Conservation (phyloP, 2,113 vertebrate genomes). For the Formicarius rufipectus region DNA sequence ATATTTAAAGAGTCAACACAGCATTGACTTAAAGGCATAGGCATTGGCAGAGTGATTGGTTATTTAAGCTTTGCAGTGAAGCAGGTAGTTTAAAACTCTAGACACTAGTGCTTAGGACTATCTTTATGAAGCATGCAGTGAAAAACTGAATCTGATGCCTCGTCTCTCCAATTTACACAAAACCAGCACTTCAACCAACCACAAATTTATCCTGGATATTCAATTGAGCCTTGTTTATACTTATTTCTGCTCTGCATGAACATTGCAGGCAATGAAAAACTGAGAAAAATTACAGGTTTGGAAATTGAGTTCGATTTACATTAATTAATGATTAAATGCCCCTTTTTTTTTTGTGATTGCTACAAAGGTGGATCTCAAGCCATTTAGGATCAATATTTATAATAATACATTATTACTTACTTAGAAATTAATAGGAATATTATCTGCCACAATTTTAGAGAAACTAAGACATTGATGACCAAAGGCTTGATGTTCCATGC, state of each 20-base stretch:
- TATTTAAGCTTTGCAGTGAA: conserved; percentile 50
- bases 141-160: neutral
- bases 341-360: neutral
- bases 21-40: conserved; percentile 27
- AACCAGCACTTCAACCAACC: neutral
- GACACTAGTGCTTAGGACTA: neutral
- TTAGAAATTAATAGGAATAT: neutral
- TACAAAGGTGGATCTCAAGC: neutral
- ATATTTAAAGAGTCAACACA: conserved; percentile 65
- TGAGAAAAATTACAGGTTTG: neutral
- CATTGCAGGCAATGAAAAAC: neutral
- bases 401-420: neutral
- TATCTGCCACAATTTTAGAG: neutral
- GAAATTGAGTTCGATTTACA: neutral
- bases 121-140: neutral
- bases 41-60: conserved; percentile 34
- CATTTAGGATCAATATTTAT: neutral
- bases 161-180: neutral
- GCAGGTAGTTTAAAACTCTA: conserved; percentile 28
- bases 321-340: neutral
- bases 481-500: neutral
- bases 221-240: neutral
- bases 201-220: neutral
- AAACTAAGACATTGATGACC: neutral
- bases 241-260: neutral